Percentiles rank a stretch among this genome's conserved stretches.
phyloP scores from a whole-genome alignment of 2,888 invertebrate species.

The Drosophila vallismaia region DNA sequence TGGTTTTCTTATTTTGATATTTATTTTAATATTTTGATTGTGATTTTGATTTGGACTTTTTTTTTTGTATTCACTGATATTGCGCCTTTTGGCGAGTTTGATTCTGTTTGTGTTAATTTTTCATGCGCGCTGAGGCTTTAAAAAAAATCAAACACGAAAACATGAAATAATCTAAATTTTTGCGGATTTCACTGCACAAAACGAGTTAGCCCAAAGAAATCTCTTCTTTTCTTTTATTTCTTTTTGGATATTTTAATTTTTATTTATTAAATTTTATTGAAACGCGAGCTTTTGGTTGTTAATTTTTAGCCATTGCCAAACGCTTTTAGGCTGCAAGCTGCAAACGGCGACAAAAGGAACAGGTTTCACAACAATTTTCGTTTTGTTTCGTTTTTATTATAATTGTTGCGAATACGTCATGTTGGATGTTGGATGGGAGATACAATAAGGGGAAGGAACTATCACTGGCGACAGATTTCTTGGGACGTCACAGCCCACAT shows the following conservation, averaged over 20 bases:
- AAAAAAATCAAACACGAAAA: conserved; percentile 11
- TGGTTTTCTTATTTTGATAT: conserved; percentile 31
- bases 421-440: conserved; percentile 3
- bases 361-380: conserved; percentile 52
- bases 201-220: conserved; percentile 44
- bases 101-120: conserved; percentile 61
- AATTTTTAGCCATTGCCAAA: too few relatives aligned
- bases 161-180: conserved; percentile 1
- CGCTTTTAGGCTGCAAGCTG: conserved; percentile 25
- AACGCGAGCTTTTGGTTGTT: neutral
- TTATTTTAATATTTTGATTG: conserved; percentile 35
- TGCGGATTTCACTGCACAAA: conserved; percentile 55
- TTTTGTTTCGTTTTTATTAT: conserved; percentile 42
- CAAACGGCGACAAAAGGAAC: conserved; percentile 35
- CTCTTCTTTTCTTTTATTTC: conserved; percentile 11
- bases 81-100: conserved; percentile 56
- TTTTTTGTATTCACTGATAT: conserved; percentile 5
- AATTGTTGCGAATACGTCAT: conserved; percentile 44
- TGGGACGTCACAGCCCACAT: conserved; percentile 5
- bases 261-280: conserved; percentile 8
- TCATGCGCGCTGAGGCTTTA: conserved; percentile 32
- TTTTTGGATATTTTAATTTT: conserved; percentile 37
- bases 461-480: conserved; percentile 2
- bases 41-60: conserved; percentile 54
- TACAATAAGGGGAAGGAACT: neutral